Percentiles rank a stretch among this genome's conserved stretches.
Evolutionary conservation across 2,797 vertebrate species (phyloP).

Genomic region (Semotilus atromaculatus): DNA sequence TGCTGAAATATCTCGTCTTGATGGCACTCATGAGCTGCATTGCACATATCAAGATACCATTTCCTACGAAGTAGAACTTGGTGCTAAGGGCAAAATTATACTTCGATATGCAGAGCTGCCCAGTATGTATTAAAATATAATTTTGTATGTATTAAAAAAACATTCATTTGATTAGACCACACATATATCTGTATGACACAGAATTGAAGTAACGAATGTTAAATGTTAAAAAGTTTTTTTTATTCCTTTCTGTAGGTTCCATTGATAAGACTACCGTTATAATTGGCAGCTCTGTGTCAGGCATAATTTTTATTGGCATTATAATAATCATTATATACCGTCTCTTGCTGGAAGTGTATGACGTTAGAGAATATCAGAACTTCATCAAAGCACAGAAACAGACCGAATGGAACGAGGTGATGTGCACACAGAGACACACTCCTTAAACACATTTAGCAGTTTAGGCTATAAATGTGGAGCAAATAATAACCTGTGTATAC

Average conservation of each 20-base stretch:
- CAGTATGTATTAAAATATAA: constrained; percentile 51
- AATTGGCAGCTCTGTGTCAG: constrained; percentile 66
- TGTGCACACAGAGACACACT: not conserved
- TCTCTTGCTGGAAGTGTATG: constrained; percentile 70
- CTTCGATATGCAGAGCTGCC: constrained; percentile 48
- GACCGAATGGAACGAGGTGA: constrained; percentile 74
- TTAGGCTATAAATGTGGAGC: not conserved
- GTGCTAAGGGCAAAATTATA: constrained; percentile 30
- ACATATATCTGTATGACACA: not conserved
- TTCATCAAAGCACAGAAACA: constrained; percentile 70
- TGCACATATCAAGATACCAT: constrained; percentile 15
- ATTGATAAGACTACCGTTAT: constrained; percentile 66
- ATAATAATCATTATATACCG: constrained; percentile 71
- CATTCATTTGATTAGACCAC: not conserved
- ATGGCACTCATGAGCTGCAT: constrained; percentile 11
- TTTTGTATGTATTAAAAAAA: not conserved
- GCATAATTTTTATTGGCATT: constrained; percentile 73
- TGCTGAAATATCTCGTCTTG: constrained; percentile 30
- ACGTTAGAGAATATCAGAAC: constrained; percentile 72
- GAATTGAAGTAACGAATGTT: not conserved
- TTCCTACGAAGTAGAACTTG: constrained; percentile 45
- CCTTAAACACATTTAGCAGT: not conserved
- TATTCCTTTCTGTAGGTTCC: constrained; percentile 45
- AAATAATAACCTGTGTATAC: not conserved
- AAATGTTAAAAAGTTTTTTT: not conserved